phyloP scores from a whole-genome alignment of 2,797 vertebrate genomes.

The Cyprinella venusta region DNA sequence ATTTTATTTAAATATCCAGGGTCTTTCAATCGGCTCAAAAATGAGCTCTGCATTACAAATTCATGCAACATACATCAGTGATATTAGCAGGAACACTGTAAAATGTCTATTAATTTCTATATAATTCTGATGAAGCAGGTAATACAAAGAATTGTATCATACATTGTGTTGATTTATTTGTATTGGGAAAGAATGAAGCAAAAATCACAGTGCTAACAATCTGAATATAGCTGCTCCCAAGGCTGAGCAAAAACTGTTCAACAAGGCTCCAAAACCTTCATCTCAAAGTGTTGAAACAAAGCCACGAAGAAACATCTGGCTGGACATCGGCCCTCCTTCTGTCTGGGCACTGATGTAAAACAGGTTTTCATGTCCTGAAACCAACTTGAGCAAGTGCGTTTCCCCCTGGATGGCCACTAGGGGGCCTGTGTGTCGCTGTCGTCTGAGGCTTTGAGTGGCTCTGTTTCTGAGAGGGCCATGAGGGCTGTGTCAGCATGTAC shows the following conservation, averaged over 20 bases:
- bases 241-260: background rate
- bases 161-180: constrained; percentile 39
- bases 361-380: constrained; percentile 1
- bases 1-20: constrained; percentile 23
- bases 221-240: constrained; percentile 34
- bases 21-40: constrained; percentile 26
- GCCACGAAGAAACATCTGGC: constrained; percentile 14
- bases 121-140: constrained; percentile 34
- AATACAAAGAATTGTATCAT: constrained; percentile 46
- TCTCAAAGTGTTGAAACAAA: background rate
- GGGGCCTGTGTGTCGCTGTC: constrained; percentile 84
- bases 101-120: constrained; percentile 50
- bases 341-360: constrained; percentile 21
- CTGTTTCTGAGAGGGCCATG: constrained; percentile 70
- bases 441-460: constrained; percentile 73
- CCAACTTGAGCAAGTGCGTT: constrained; percentile 37
- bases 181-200: constrained; percentile 25
- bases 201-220: constrained; percentile 56
- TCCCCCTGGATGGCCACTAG: constrained; percentile 48
- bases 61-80: constrained; percentile 27
- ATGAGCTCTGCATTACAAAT: constrained; percentile 18
- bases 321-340: background rate
- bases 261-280: constrained; percentile 14
- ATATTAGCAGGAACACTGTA: constrained; percentile 32
- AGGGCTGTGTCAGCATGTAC: constrained; percentile 86